A percentile compares a stretch with the other conserved stretches of the same genome.
phyloP scores from a whole-genome alignment of 2,888 invertebrate species.

The Augiades crinisus region DNA sequence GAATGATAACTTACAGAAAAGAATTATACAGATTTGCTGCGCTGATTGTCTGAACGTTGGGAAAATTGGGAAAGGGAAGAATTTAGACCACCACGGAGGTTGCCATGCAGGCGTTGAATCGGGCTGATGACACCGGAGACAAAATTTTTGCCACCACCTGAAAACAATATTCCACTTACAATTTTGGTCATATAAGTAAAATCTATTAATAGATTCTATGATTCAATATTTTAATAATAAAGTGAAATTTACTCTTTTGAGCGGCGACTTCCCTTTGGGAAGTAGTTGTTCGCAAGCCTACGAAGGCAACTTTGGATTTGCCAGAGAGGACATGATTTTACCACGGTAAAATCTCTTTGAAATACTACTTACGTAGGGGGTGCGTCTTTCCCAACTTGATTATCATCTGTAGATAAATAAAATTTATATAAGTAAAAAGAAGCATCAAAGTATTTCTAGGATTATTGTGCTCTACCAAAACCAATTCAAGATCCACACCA shows the following conservation, averaged over 20 bases:
- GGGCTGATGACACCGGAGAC: constrained; percentile 83
- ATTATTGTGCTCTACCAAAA: too few relatives aligned
- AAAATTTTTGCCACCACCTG: constrained; percentile 85
- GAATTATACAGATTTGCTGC: constrained; percentile 60
- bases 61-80: constrained; percentile 87
- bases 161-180: too few relatives aligned
- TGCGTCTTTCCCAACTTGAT: constrained; percentile 3
- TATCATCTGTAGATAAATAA: constrained; percentile 28
- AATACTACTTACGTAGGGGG: constrained; percentile 25
- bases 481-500: too few relatives aligned
- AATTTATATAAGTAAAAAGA: too few relatives aligned
- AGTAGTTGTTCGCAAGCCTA: too few relatives aligned
- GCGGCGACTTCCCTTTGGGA: too few relatives aligned
- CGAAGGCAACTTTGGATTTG: too few relatives aligned
- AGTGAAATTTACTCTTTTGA: too few relatives aligned
- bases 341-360: not conserved
- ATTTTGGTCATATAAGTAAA: too few relatives aligned
- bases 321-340: not conserved
- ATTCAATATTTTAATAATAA: too few relatives aligned
- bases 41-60: constrained; percentile 83
- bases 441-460: too few relatives aligned
- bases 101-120: constrained; percentile 84
- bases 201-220: too few relatives aligned
- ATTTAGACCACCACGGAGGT: constrained; percentile 84
- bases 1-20: constrained; percentile 61